Conservation (phyloP, 2,888 invertebrate species). For the Eilema depressum region DNA sequence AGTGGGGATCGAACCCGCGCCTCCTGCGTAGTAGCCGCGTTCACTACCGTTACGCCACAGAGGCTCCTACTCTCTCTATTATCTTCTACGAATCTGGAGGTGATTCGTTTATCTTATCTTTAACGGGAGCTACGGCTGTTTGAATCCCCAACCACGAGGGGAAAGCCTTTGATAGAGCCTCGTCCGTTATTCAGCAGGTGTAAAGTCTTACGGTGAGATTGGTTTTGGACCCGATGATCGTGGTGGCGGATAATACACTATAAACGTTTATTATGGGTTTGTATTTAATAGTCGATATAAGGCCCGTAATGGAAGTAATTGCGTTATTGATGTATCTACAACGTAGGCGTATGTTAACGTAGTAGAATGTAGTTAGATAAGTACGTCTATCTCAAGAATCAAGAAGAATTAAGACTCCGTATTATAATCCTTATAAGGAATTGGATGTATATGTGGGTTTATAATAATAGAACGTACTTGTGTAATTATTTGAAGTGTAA, state of each 20-base stretch:
- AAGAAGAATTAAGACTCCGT: neutral
- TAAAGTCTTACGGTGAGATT: too few relatives aligned
- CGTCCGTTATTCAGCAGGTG: neutral
- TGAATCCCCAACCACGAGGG: neutral
- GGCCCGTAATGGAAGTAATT: neutral
- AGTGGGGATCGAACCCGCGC: too few relatives aligned
- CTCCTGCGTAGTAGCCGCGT: too few relatives aligned
- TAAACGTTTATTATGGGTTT: too few relatives aligned
- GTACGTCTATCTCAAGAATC: neutral
- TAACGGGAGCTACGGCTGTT: too few relatives aligned
- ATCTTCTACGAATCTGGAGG: too few relatives aligned
- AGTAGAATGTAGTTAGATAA: neutral
- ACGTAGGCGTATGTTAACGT: neutral
- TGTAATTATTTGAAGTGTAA: constrained; percentile 7
- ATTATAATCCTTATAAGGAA: neutral
- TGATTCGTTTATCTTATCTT: too few relatives aligned
- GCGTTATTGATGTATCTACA: neutral
- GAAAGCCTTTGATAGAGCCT: too few relatives aligned
- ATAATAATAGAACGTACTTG: constrained; percentile 4
- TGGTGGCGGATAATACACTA: neutral
- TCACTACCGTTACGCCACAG: too few relatives aligned
- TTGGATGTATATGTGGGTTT: neutral
- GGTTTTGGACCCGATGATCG: neutral
- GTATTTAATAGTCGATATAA: neutral
- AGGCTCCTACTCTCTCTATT: too few relatives aligned